Conservation (phyloP, 2,797 vertebrate species). For the Margarornis squamiger region DNA sequence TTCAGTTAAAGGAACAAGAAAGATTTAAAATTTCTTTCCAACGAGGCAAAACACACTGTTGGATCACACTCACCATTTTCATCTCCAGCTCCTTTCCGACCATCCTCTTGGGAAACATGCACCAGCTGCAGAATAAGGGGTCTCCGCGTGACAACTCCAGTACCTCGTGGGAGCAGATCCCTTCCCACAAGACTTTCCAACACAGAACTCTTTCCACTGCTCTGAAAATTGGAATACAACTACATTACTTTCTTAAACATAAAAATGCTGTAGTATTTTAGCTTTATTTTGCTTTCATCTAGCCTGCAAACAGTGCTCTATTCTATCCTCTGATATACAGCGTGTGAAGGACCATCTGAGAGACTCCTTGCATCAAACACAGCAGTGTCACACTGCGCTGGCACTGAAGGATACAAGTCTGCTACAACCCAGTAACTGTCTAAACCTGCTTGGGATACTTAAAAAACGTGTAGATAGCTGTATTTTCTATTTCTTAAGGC, state of each 20-base stretch:
- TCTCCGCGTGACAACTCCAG: conserved; percentile 93
- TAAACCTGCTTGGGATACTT: neutral
- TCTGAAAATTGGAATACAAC: conserved; percentile 81
- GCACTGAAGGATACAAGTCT: neutral
- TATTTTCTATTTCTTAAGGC: neutral
- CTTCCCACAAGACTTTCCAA: conserved; percentile 95
- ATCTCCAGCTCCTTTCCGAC: conserved; percentile 86
- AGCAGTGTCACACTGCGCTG: neutral
- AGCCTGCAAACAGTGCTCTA: neutral
- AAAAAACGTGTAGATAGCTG: neutral
- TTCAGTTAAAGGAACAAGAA: neutral
- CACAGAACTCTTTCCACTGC: conserved; percentile 98
- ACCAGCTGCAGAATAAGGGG: conserved; percentile 97
- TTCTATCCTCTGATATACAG: neutral
- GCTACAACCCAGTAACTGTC: neutral
- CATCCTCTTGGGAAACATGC: conserved; percentile 90
- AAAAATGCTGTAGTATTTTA: neutral
- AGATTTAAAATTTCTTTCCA: neutral
- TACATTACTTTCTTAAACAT: conserved; percentile 15
- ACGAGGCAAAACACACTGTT: neutral
- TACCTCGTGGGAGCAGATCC: conserved; percentile 94
- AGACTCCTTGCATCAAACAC: neutral
- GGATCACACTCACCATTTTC: conserved; percentile 87
- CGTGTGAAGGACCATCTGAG: neutral
- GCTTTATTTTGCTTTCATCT: neutral